phyloP scores from a whole-genome alignment of 2,888 invertebrate genomes.

The Andrena praecox region DNA sequence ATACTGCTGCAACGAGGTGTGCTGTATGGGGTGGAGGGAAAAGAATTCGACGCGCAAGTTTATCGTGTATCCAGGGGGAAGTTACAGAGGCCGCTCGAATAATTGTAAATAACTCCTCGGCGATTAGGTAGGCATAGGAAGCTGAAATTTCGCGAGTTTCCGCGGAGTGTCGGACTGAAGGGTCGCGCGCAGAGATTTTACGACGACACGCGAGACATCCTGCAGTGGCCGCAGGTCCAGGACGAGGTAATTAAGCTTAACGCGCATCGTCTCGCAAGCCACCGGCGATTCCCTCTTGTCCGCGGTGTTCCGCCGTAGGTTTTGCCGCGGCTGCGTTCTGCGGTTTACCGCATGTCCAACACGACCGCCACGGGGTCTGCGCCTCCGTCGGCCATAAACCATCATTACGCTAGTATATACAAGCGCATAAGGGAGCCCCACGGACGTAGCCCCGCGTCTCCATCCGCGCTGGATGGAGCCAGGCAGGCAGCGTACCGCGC shows the following conservation, averaged over 20 bases:
- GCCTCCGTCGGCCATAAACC: conserved; percentile 77
- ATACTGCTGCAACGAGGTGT: too few species aligned
- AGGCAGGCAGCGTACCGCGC: conserved; percentile 58
- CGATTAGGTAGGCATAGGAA: neutral
- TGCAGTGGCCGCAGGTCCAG: conserved; percentile 46
- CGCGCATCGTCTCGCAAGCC: conserved; percentile 71
- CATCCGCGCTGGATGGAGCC: conserved; percentile 27
- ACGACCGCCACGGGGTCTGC: conserved; percentile 76
- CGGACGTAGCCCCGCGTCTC: conserved; percentile 52
- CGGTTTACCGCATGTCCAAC: conserved; percentile 85
- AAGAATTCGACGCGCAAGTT: neutral
- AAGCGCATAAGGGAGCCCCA: conserved; percentile 70
- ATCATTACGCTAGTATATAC: conserved; percentile 81
- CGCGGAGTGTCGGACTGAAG: neutral
- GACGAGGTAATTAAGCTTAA: conserved; percentile 80
- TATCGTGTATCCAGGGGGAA: neutral
- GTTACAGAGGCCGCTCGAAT: neutral
- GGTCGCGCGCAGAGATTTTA: conserved; percentile 45
- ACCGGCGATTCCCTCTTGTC: conserved; percentile 55
- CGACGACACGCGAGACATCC: conserved; percentile 30
- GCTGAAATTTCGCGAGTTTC: neutral
- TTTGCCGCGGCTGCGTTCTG: conserved; percentile 81
- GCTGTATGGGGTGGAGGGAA: too few species aligned
- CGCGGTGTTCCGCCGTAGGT: conserved; percentile 76
- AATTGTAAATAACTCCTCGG: neutral